Evolutionary conservation across 1,140 invertebrate species (phyloP).

Genomic region (Anthonomus grandis): DNA sequence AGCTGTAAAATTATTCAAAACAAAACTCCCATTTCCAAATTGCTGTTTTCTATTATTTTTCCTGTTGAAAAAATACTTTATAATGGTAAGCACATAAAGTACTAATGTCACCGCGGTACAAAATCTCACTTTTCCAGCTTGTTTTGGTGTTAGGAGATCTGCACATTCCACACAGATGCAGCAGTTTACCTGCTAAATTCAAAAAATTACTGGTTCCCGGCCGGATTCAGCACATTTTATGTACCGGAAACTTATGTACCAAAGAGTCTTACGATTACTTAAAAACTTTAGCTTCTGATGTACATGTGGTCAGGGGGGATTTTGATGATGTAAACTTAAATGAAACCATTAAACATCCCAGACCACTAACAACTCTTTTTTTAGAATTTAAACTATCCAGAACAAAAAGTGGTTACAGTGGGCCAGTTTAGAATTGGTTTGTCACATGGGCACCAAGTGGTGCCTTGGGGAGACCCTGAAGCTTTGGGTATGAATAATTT

Average conservation of each 20-base stretch:
- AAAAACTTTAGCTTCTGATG: conserved; percentile 96
- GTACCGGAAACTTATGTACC: conserved; percentile 95
- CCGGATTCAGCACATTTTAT: conserved; percentile 97
- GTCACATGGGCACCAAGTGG: conserved; percentile 95
- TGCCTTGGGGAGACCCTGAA: conserved; percentile 96
- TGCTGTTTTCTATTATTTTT: too few relatives aligned
- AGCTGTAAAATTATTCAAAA: too few relatives aligned
- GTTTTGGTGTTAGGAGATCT: conserved; percentile 97
- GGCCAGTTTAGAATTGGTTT: conserved; percentile 98
- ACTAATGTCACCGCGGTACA: too few relatives aligned
- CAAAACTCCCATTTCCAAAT: too few relatives aligned
- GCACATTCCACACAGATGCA: conserved; percentile 95
- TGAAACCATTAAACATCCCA: background rate
- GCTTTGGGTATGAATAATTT: conserved; percentile 48
- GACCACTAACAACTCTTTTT: too few relatives aligned
- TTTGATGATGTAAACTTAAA: conserved; percentile 97
- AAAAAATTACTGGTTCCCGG: conserved; percentile 97
- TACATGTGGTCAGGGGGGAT: conserved; percentile 97
- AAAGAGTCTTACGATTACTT: conserved; percentile 98
- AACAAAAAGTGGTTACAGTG: conserved; percentile 98
- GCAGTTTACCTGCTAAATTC: conserved; percentile 91
- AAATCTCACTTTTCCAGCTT: conserved; percentile 73
- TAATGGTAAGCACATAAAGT: too few relatives aligned
- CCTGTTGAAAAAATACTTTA: too few relatives aligned
- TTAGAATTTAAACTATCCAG: conserved; percentile 91